Evolutionary conservation across 2,888 invertebrate species (phyloP), one percentile per base, ranked within the genome.

Genomic region (Imbricaverruca yamaguchii): DNA sequence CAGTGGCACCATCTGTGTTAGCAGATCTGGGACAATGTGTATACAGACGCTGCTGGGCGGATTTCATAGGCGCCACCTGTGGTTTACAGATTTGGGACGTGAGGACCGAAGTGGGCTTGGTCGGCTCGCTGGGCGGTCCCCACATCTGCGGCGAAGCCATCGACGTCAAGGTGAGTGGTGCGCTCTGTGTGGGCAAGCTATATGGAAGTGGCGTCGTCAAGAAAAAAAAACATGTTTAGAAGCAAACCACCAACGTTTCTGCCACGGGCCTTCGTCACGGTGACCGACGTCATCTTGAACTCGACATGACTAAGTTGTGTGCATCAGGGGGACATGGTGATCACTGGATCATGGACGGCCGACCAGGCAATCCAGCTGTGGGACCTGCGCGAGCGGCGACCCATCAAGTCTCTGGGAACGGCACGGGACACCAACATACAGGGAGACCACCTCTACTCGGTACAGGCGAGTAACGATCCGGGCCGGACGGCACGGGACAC

Each of bases 331-430:
- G 87, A 89, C 59, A 87, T 87, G 8, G 88, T 90, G 82, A 83
- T 91, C 63, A 88, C 89, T 0, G 91, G 90, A 1, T 91, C 91
- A 63, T 91, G 91, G 91, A 87, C 88, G 77, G 88, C 89, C 0
- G 88, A 89, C 3, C 89, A 90, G 77, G 90, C 89, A 39, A 85
- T 91, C 0, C 88, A 89, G 61, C 84, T 89, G 0, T 91, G 91
- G 91, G 91, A 91, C 83, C 83, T 90, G 69, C 86, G 86, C 11
- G 89, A 89, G 1, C 89, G 87, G 82, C 90, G 89, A 85, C 86
- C 88, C 65, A 83, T 90, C 18, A 87, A 86, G 81, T 86, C 89
- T 0, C 74, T 74, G 39, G 53, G 18, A 39, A 74, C 74, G 8
- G 7, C 12, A 3, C 39, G 18, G 15, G 15, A 53, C 18, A 18